Conservation (phyloP, 2,888 invertebrate species). For the Drosophila subsilvestris region DNA sequence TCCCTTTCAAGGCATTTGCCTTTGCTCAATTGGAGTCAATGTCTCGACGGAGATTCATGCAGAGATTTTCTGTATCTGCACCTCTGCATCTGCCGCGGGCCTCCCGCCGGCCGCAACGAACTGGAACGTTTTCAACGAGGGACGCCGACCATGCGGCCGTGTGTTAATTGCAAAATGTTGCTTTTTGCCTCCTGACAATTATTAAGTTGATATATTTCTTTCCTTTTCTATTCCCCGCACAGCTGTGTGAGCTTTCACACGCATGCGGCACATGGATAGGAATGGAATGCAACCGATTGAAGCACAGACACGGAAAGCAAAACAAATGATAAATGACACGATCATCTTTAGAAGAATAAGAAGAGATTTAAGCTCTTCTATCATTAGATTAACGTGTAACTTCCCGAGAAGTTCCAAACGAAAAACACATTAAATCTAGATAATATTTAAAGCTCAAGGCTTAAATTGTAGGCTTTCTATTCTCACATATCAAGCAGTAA, state of each 20-base stretch:
- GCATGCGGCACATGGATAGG: not conserved
- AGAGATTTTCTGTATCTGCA: constrained; percentile 43
- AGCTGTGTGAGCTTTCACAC: not conserved
- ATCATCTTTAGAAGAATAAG: not conserved
- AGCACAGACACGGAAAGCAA: not conserved
- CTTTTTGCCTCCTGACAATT: constrained; percentile 64
- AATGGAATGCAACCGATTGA: not conserved
- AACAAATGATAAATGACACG: not conserved
- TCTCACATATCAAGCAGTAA: not conserved
- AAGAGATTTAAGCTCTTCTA: not conserved
- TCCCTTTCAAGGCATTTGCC: constrained; percentile 8
- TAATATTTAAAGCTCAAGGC: not conserved
- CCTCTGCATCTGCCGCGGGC: constrained; percentile 48
- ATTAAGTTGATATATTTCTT: constrained; percentile 54
- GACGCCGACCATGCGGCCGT: constrained; percentile 23
- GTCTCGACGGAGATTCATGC: constrained; percentile 42
- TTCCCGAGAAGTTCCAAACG: too few species aligned
- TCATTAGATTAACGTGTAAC: too few species aligned
- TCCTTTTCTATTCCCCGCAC: not conserved
- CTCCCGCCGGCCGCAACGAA: constrained; percentile 21
- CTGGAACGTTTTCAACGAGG: constrained; percentile 47
- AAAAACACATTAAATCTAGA: too few species aligned
- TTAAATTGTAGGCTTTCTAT: not conserved
- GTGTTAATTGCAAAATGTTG: constrained; percentile 75
- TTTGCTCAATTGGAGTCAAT: constrained; percentile 49